Base-by-base conservation (phyloP, 2,797 vertebrate species). In the Acipenser oxyrinchus region DNA sequence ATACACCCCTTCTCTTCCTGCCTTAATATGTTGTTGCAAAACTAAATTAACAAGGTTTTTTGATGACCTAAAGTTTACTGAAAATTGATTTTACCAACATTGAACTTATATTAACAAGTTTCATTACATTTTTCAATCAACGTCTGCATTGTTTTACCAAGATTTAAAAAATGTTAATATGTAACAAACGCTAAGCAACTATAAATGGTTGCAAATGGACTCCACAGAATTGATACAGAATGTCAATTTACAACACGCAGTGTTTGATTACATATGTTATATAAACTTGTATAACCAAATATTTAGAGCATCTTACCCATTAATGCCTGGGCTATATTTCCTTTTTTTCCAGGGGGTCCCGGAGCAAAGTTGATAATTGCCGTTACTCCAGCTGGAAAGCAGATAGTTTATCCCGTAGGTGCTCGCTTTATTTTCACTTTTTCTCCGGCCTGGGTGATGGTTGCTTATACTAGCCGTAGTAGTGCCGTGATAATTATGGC, bases 361-460 rank as follows among this genome's bases (percentile, higher is more conserved):
- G 53, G 89, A 88, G 79, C 87, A 88, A 79, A 79, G 84, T 51
- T 71, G 71, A 68, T 83, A 80, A 69, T 88, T 88, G 52, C 83
- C 86, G 66, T 90, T 89, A 74, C 84, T 85, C 85, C 83, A 93
- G 85, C 90, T 92, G 0, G 93, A 93, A 58, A 95, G 90, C 85
- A 95, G 73, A 79, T 94, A 96, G 84, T 97, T 97, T 83, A 97
- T 93, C 68, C 96, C 96, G 81, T 94, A 97, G 50, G 95, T 98
- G 90, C 95, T 98, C 73, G 96, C 95, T 86, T 97, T 97, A 81
- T 98, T 99, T 76, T 98, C 95, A 57, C 90, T 91, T 94, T 95
- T 97, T 92, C 95, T 93, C 1, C 94, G 90, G 81, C 93, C 90
- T 0, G 96, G 95, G 73, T 95, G 95, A 72, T 73, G 85, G 73